Evolutionary conservation across 2,888 invertebrate species (phyloP), one percentile per base, ranked within the genome.

Genomic region (Nomada flava): DNA sequence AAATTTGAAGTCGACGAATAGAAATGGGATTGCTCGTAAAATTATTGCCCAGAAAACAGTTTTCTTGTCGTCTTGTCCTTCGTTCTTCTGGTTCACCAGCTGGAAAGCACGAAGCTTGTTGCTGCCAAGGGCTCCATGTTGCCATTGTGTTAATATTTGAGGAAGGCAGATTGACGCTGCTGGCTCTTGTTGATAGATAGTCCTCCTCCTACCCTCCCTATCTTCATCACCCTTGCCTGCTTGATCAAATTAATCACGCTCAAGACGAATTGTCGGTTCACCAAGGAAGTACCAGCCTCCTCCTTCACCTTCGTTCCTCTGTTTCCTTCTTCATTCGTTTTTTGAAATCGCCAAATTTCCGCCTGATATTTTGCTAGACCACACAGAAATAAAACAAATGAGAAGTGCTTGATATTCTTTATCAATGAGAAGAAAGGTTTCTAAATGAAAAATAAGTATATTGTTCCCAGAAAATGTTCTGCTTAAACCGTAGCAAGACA

Each of bases 91-190:
- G 65, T 47, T 72, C 13, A 67, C 53, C 55, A 67, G 57, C 63
- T 50, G 68, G n/a, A 62, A 72, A 72, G 60, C 63, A 65, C 52
- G 26, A 11, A 62, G 44, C 78, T 67, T 79, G 78, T 79, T 68
- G 63, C 73, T 42, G 44, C n/a, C 69, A 20, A 52, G 69, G 78
- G 76, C 69, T 13, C 63, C 72, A 53, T 78, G 82, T 81, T 76
- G 69, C 47, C 75, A 81, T 83, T 76, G 79, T 79, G 85, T 79
- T 85, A 83, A 86, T 86, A 83, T 86, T 86, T 86, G 81, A 85
- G 75, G 57, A 83, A 80, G 72, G 74, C 50, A 65, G 69, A 68
- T 50, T 79, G 80, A 60, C 75, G 60, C 71, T 74, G 65, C 74
- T 76, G 69, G 63, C 68, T 68, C 73, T 36, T 55, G 62, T 71